These are phyloP conservation scores for Ataeniobius toweri DNA, from an alignment of 2,797 vertebrate genomes.

Conservation along the genomic window DNA sequence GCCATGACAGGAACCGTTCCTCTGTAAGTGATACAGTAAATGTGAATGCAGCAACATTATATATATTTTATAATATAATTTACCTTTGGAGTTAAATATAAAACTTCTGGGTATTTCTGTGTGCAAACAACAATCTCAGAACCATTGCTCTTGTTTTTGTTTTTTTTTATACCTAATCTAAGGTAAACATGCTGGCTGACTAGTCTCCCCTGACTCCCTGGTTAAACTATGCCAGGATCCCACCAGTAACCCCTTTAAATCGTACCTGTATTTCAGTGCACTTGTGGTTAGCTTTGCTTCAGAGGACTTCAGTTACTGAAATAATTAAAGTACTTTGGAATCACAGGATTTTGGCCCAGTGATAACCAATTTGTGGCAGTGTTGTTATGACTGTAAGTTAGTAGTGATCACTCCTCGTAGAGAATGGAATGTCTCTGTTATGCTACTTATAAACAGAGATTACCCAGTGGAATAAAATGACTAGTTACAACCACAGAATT, in stretches of 20 bases:
- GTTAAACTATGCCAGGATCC: neutral
- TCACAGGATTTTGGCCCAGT: slow-evolving; percentile 40
- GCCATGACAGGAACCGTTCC: slow-evolving; percentile 44
- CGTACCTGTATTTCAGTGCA: slow-evolving; percentile 46
- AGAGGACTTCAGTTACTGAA: slow-evolving; percentile 40
- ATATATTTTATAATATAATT: slow-evolving; percentile 31
- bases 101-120: slow-evolving; percentile 29
- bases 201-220: slow-evolving; percentile 46
- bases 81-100: slow-evolving; percentile 37
- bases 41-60: slow-evolving; percentile 52
- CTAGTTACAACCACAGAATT: slow-evolving; percentile 41
- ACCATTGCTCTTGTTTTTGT: slow-evolving; percentile 10
- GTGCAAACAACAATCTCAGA: slow-evolving; percentile 8
- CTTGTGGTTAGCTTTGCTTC: slow-evolving; percentile 52
- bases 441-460: slow-evolving; percentile 56
- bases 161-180: neutral
- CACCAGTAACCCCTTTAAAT: neutral
- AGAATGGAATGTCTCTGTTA: slow-evolving; percentile 77
- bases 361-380: slow-evolving; percentile 24
- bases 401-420: slow-evolving; percentile 43
- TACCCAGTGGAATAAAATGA: slow-evolving; percentile 46
- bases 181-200: slow-evolving; percentile 15
- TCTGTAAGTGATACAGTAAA: slow-evolving; percentile 33
- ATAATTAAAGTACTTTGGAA: slow-evolving; percentile 56
- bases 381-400: slow-evolving; percentile 21